A percentile compares a stretch with the other conserved stretches of the same genome.
Evolutionary conservation across 1,140 invertebrate species (phyloP).

Genomic region (Bombus balteatus): DNA sequence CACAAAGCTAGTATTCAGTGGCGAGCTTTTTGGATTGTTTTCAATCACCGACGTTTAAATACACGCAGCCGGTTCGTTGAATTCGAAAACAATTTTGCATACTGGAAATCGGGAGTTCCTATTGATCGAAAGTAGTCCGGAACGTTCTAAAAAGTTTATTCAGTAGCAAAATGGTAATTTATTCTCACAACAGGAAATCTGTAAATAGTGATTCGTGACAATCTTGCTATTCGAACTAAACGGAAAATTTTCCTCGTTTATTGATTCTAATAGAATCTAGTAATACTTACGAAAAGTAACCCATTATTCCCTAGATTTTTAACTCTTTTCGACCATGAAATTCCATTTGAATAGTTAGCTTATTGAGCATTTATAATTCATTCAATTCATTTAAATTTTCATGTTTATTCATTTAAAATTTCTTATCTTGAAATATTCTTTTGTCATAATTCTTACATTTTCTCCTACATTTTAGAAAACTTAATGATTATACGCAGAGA

Average conservation of each 20-base stretch:
- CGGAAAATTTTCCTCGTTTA: neutral
- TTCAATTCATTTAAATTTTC: neutral
- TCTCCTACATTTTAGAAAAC: neutral
- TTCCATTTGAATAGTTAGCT: no score
- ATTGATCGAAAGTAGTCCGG: neutral
- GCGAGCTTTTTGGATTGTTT: neutral
- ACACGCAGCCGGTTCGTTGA: neutral
- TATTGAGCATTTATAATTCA: no score
- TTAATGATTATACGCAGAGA: neutral
- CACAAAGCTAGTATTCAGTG: neutral
- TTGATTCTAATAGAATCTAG: neutral
- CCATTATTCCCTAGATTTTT: neutral
- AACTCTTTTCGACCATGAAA: neutral
- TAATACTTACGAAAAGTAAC: neutral
- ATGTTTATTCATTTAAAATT: neutral
- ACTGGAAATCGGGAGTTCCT: neutral
- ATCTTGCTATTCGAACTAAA: neutral
- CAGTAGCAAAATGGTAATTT: neutral
- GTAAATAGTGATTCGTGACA: neutral
- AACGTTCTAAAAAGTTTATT: neutral
- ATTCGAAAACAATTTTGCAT: neutral
- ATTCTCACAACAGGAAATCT: neutral
- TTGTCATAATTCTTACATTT: neutral
- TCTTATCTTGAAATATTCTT: neutral
- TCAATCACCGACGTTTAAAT: neutral